A percentile compares a stretch with the other conserved stretches of the same genome.
These are phyloP conservation scores for Mizuhopecten yessoensis DNA, from an alignment of 1,140 invertebrate genomes.

Conservation along the genomic window DNA sequence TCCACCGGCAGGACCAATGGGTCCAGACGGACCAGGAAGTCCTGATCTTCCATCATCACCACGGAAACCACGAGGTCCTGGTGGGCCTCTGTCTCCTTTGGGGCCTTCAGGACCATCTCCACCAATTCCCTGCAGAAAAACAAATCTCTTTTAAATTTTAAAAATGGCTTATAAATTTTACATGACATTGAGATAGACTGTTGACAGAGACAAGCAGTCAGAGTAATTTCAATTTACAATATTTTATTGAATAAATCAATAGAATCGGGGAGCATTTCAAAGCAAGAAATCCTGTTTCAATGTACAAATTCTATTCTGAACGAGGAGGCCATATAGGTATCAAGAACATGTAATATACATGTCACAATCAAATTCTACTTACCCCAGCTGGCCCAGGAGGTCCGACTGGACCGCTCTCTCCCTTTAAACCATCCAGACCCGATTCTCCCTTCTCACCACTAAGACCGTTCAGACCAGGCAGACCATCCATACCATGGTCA, in stretches of 20 bases:
- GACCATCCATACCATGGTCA: constrained; percentile 76
- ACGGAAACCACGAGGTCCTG: constrained; percentile 69
- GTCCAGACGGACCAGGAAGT: constrained; percentile 72
- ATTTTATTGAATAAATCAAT: no score
- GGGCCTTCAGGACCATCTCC: constrained; percentile 70
- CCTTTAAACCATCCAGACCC: constrained; percentile 70
- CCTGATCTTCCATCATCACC: constrained; percentile 76
- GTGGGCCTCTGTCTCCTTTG: constrained; percentile 70
- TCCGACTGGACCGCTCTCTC: constrained; percentile 70
- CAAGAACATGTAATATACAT: no score
- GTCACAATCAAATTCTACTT: constrained; percentile 57
- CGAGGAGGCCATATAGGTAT: no score
- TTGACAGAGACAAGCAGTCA: no score
- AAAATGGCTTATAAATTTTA: no score
- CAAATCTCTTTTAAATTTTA: no score
- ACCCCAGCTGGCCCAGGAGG: constrained; percentile 76
- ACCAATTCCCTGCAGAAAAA: constrained; percentile 66
- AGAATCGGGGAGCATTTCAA: no score
- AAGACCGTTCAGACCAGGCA: constrained; percentile 75
- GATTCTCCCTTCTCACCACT: constrained; percentile 77
- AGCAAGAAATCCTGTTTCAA: no score
- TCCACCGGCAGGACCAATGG: constrained; percentile 65
- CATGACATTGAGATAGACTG: no score
- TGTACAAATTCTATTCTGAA: no score
- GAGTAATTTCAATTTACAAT: no score